Conservation (phyloP, 1,140 invertebrate genomes). For the Microplitis mediator region DNA sequence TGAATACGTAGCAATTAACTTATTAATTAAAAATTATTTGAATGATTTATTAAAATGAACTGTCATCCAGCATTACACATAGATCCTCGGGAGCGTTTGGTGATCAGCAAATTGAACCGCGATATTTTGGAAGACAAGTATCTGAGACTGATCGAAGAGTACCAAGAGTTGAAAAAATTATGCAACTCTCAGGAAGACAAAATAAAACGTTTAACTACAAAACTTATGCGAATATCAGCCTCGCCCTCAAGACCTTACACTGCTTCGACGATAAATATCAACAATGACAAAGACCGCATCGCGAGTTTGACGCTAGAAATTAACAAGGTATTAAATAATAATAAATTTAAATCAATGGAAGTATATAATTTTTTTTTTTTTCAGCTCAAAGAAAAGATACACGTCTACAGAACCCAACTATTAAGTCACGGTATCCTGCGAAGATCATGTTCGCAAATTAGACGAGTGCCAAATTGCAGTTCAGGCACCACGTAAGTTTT, state of each 20-base stretch:
- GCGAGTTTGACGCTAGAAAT: constrained; percentile 51
- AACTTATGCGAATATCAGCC: constrained; percentile 50
- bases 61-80: constrained; percentile 23
- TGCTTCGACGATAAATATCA: constrained; percentile 34
- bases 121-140: constrained; percentile 57
- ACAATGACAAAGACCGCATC: constrained; percentile 47
- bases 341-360: background rate
- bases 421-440: constrained; percentile 48
- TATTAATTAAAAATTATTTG: background rate
- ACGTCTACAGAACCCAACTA: constrained; percentile 51
- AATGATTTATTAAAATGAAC: background rate
- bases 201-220: constrained; percentile 55
- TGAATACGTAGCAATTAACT: background rate
- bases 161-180: constrained; percentile 50
- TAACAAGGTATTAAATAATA: constrained; percentile 41
- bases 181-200: constrained; percentile 57
- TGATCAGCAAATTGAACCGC: constrained; percentile 54
- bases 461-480: constrained; percentile 35
- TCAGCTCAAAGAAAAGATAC: constrained; percentile 56
- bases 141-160: constrained; percentile 52
- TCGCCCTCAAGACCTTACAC: constrained; percentile 45
- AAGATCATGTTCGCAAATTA: constrained; percentile 46
- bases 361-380: constrained; percentile 17
- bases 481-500: constrained; percentile 46
- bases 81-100: constrained; percentile 56